These are phyloP conservation scores for Oryctes rhinoceros DNA, from an alignment of 1,140 invertebrate species.

Conservation along the genomic window DNA sequence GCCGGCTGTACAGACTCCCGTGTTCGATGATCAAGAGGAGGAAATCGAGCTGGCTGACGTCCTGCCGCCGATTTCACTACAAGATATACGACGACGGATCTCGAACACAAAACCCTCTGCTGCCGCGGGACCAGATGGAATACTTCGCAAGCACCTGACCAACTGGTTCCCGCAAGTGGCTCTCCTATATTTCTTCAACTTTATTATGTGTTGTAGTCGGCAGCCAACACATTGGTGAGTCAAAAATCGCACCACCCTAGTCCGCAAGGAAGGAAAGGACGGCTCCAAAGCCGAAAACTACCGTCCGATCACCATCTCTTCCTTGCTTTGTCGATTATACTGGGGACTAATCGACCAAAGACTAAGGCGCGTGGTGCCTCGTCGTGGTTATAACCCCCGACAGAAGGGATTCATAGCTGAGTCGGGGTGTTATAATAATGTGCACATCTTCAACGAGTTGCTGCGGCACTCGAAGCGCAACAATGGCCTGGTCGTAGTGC, in stretches of 20 bases:
- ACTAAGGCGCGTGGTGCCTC: slow-evolving; percentile 1
- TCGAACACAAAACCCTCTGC: no score
- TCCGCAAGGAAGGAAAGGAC: slow-evolving; percentile 39
- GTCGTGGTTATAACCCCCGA: slow-evolving; percentile 38
- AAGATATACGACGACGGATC: no score
- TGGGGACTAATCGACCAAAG: slow-evolving; percentile 17
- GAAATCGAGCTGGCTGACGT: no score
- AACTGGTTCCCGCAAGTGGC: no score
- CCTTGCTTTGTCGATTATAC: slow-evolving; percentile 26
- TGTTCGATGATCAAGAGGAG: no score
- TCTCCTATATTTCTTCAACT: no score
- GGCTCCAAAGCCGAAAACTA: slow-evolving; percentile 36
- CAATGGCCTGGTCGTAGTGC: slow-evolving; percentile 45
- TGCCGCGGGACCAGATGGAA: no score
- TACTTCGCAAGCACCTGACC: no score
- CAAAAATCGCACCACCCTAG: slow-evolving; percentile 39
- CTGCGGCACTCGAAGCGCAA: slow-evolving; percentile 39
- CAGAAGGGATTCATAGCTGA: no score
- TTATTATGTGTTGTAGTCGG: slow-evolving; percentile 39
- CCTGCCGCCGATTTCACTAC: no score
- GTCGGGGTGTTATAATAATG: no score
- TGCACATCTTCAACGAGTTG: slow-evolving; percentile 41
- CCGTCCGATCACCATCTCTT: slow-evolving; percentile 37
- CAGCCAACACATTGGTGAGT: slow-evolving; percentile 41
- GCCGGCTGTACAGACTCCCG: no score